Evolutionary conservation across 2,888 invertebrate species (phyloP).

Genomic region (Leptinotarsa peninsularis): DNA sequence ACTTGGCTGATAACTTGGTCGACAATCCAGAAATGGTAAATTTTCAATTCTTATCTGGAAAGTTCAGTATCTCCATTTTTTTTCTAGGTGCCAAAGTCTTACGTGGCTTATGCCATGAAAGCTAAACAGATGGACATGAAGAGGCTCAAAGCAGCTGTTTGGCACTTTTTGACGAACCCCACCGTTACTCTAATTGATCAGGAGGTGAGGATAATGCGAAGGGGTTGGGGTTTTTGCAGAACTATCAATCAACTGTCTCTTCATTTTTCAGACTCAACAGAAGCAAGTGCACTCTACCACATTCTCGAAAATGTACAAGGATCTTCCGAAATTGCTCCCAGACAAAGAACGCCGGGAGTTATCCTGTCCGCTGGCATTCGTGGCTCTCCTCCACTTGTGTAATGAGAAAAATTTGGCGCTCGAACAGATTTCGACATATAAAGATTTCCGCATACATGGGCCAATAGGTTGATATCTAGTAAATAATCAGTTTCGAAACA

Average conservation of each 20-base stretch:
- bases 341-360: slow-evolving; percentile 78
- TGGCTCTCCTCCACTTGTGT: slow-evolving; percentile 85
- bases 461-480: background rate
- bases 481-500: background rate
- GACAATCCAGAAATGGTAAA: slow-evolving; percentile 75
- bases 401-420: slow-evolving; percentile 80
- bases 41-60: background rate
- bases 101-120: slow-evolving; percentile 83
- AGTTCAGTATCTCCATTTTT: slow-evolving; percentile 28
- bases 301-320: slow-evolving; percentile 71
- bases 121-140: slow-evolving; percentile 91
- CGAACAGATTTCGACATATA: slow-evolving; percentile 67
- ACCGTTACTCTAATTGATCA: background rate
- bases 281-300: slow-evolving; percentile 57
- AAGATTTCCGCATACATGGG: slow-evolving; percentile 68
- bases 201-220: slow-evolving; percentile 40
- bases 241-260: background rate
- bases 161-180: slow-evolving; percentile 68
- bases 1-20: slow-evolving; percentile 71
- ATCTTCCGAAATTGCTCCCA: slow-evolving; percentile 71
- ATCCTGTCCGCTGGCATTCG: slow-evolving; percentile 82
- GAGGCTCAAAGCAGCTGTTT: slow-evolving; percentile 81
- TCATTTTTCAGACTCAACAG: slow-evolving; percentile 30
- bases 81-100: slow-evolving; percentile 75
- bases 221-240: background rate